Base-by-base conservation (phyloP, 2,888 invertebrate species). In the Stenurella melanura region DNA sequence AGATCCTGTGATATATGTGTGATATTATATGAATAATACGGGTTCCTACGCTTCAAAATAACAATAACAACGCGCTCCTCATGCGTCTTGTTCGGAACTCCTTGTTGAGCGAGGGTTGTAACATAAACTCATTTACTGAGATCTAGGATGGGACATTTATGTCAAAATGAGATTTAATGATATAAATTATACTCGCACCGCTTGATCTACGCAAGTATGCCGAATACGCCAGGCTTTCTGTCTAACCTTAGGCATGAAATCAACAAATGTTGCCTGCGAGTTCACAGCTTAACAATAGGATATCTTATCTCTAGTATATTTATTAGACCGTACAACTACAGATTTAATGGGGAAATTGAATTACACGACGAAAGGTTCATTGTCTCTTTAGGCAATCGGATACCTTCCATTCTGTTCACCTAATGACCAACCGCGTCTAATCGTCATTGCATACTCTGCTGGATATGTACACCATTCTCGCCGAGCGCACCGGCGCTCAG, bases 91-190 rank as follows among this genome's bases (percentile, higher is more conserved):
- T 64, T n/a, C 10, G n/a, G 26, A 26, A 60, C n/a, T 63, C 42
- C 64, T 11, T 38, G 42, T 64, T 19, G 18, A 64, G 64, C 38
- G 38, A 64, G 64, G 42, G 42, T 18, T 42, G 19, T 42, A 18
- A 64, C 64, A 19, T 64, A 64, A 64, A 42, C 64, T 42, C 64
- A 42, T 42, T 64, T 42, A 12, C 18, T 19, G 21, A 42, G 26
- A 30, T 64, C 38, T 42, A 15, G 42, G 64, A 12, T 64, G 19
- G 42, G 42, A 42, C 12, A 15, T 38, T 34, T 17, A 34, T 34
- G 61, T 42, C 64, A 64, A 19, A 19, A 38, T 42, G 42, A 64
- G 64, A 64, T 64, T 64, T 64, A 64, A 64, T 64, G 19, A 12
- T 64, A 38, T 30, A 42, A 38, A 19, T 64, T 64, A 42, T 42